Evolutionary conservation across 2,797 vertebrate genomes (phyloP), one percentile per base, ranked within the genome.

Genomic region (Enteromius thamalakanensis): DNA sequence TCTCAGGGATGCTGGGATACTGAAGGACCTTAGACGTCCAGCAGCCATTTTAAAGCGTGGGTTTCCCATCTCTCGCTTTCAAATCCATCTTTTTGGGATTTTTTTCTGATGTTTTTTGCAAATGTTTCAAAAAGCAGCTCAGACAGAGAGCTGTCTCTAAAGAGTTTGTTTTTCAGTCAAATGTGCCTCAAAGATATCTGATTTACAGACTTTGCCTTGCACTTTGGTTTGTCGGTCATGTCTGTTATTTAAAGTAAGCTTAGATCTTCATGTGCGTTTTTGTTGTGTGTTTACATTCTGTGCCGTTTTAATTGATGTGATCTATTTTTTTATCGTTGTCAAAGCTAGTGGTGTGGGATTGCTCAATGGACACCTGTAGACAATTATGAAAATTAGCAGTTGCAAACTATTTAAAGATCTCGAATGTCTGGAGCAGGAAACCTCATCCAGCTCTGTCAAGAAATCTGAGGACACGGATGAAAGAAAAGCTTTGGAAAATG

Each of bases 241-340:
- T 89, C 89, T 85, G 90, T 94, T 96, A 96, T 96, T 96, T 97
- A 96, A 96, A 95, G 92, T 92, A 92, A 92, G 85, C 74, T 94
- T 93, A 94, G 89, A 92, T 87, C 91, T 92, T 90, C 60, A 86
- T 79, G 75, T 83, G 79, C 85, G 47, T 83, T 69, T 82, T 34
- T 83, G 68, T 58, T 51, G 67, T 79, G 84, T 82, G 85, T 87
- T 90, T 91, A 89, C 92, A 92, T 94, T 91, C 92, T 86, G 91
- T 94, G 95, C 95, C 91, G 93, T 94, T 94, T 94, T 93, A 93
- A 94, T 93, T 94, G 93, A 93, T 90, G 91, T 88, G 91, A 93
- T 94, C 92, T 64, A 4, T 68, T 93, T 93, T 95, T 96, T 93
- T 91, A 79, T 94, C 93, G 88, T 92, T 92, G 81, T 94, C 87